Base-by-base conservation (phyloP, 23 tunicate species). In the Diplosoma virens region DNA sequence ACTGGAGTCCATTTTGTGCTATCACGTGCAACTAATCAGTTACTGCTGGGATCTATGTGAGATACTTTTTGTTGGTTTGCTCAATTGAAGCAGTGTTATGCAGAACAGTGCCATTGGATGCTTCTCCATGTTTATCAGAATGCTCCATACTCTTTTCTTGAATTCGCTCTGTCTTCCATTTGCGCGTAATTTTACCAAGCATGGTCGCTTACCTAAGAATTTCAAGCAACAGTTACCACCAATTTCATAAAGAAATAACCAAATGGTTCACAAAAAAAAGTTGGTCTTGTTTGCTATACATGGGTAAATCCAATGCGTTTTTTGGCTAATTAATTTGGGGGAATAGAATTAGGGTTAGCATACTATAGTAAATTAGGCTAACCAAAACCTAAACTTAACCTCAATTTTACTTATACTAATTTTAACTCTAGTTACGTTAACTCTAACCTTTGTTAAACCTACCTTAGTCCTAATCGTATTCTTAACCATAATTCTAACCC, bases 61-160 rank as follows among this genome's bases (percentile, higher is more conserved):
- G 71, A 30, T 64, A 24, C 6, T 5, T 64, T 28, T 24, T 64
- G 71, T n/a, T 64, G 71, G 35, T 28, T 28, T 28, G 26, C 71
- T 64, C 71, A 28, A 16, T 24, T 64, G 71, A 25, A 28, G 37
- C 35, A 64, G 35, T 25, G 35, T 31, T 64, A 31, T 28, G 4
- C 35, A 64, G 35, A 64, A 17, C 71, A 64, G 71, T 6, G 6
- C 36, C 20, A 25, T 6, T 36, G 26, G 71, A 64, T 64, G 3
- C 20, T 36, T 64, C 71, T 64, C n/a, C 71, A 7, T 64, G 71
- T 36, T 21, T 31, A 28, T 28, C 71, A 64, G 35, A 64, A 64
- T 25, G 71, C 11, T 64, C 37, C 20, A 6, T 36, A 25, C 71
- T 64, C 35, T n/a, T 36, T 28, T 64, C 71, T n/a, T 64, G 34